phyloP scores from a whole-genome alignment of 2,888 invertebrate genomes.

The Zelleria hepariella region DNA sequence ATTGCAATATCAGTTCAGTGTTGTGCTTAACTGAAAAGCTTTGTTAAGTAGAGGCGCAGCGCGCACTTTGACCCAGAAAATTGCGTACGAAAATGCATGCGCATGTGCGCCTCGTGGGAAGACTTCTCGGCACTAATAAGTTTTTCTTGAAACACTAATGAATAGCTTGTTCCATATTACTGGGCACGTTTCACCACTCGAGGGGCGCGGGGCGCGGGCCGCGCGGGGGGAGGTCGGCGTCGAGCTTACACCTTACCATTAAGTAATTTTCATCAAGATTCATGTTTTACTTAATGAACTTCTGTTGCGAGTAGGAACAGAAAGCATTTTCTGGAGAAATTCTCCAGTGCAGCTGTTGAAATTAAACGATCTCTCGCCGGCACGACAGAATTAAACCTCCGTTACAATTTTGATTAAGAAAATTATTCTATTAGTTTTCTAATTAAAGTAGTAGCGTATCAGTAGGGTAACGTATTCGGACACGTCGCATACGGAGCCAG shows the following conservation, averaged over 20 bases:
- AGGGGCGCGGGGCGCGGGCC: constrained; percentile 17
- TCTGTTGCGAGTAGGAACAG: constrained; percentile 14
- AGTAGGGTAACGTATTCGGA: neutral
- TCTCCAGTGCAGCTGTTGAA: neutral
- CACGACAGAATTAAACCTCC: constrained; percentile 1
- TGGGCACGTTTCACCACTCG: constrained; percentile 59
- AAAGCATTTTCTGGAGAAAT: constrained; percentile 8
- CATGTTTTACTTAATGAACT: constrained; percentile 38
- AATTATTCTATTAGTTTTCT: constrained; percentile 1
- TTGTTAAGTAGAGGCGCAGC: neutral
- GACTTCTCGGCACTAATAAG: constrained; percentile 54
- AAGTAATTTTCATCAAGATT: constrained; percentile 54
- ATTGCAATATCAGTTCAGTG: neutral
- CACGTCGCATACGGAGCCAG: neutral
- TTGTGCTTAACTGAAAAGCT: neutral
- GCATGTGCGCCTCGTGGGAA: constrained; percentile 48
- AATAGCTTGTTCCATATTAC: constrained; percentile 64
- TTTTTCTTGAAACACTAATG: constrained; percentile 69
- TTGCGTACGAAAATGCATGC: constrained; percentile 49
- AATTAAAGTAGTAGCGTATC: neutral
- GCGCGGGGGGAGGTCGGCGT: constrained; percentile 24
- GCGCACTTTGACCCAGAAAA: constrained; percentile 37
- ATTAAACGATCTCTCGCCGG: constrained; percentile 4
- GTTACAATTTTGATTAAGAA: neutral
- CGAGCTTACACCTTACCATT: constrained; percentile 48